Base-by-base conservation (phyloP, 2,888 invertebrate species). In the Branchinecta sandiegonensis region DNA sequence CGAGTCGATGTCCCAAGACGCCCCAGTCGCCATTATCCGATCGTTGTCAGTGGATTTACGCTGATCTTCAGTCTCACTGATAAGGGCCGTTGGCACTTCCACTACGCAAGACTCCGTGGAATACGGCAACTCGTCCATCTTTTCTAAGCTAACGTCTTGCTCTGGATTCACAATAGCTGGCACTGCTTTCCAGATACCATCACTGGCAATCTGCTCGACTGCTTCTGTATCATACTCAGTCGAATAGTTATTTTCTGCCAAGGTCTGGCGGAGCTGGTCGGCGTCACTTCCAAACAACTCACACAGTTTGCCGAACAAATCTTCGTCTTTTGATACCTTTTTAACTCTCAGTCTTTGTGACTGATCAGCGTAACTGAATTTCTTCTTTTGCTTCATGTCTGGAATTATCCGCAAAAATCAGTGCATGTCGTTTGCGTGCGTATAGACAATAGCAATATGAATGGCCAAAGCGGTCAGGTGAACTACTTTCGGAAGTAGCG, bases 131-230 rank as follows among this genome's bases (percentile, higher is more conserved):
- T 67, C 67, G 7, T 67, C 63, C 23, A 56, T 17, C 12, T 47
- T 48, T 12, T 46, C 48, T 37, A 37, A 37, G 14, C 48, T 48
- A 8, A 48, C 67, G 37, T 64, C 65, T 47, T 47, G 46, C 46
- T 69, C 69, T 11, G 69, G 68, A 48, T 67, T 67, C 10, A 65
- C 69, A 8, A 67, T 56, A 7, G 67, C 69, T 10, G 69, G 69
- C n/a, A 69, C 67, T 46, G 69, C 69, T 68, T 69, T 67, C 69
- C 69, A 69, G 23, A 69, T 46, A 48, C 67, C 69, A n/a, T 65
- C 63, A 56, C n/a, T 56, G 14, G 9, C 8, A 56, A 8, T 23
- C 23, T 17, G n/a, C n/a, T 56, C 63, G 14, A 56, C 63, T 56
- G n/a, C 63, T 23, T 56, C 63, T 6, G 37, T 37, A 17, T 56